Evolutionary conservation across 1,140 invertebrate species (phyloP), one percentile per base, ranked within the genome.

Genomic region (Caenorhabditis brenneri): DNA sequence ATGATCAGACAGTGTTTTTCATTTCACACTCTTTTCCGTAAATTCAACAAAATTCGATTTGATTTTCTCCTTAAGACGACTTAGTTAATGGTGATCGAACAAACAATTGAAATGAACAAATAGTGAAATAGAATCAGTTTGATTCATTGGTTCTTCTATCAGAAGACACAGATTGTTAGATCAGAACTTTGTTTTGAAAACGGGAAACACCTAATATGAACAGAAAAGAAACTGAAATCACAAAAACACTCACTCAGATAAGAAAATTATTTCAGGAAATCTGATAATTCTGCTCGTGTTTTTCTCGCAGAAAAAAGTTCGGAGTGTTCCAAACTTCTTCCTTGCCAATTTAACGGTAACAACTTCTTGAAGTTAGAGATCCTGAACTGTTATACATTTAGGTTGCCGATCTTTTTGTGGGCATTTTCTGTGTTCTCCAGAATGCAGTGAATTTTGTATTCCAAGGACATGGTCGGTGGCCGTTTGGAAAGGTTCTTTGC

Each of bases 291-390:
- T 96, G 81, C 89, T 95, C 27, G 95, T 95, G 80, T 94, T 95
- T 74, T 94, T 94, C 3, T 91, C 95, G 24, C 95, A 95, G 55
- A 92, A 94, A 79, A 93, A 94, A 39, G 92, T 95, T 86, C 93
- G 94, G 39, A 95, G 94, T 46, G 94, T 94, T 53, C 95, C 95
- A 6, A 95, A 95, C 88, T 95, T 95, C 91, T 95, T 95, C 89
- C 90, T 95, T 22, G 80, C 53, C 16, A 55, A 58, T 58, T 31
- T 80, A 0, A 58, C 53, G 48, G 79, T 80, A 53, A 31, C n/a
- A 15, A 36, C 51, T 7, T n/a, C 7, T 29, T 10, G 0, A 33
- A 39, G 2, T 51, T 33, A 7, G n/a, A n/a, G n/a, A n/a, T n/a
- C 95, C 90, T 95, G 95, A 89, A 90, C 95, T 83, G n/a, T n/a